phyloP scores from a whole-genome alignment of 2,113 vertebrate species.

The Penelope pileata region DNA sequence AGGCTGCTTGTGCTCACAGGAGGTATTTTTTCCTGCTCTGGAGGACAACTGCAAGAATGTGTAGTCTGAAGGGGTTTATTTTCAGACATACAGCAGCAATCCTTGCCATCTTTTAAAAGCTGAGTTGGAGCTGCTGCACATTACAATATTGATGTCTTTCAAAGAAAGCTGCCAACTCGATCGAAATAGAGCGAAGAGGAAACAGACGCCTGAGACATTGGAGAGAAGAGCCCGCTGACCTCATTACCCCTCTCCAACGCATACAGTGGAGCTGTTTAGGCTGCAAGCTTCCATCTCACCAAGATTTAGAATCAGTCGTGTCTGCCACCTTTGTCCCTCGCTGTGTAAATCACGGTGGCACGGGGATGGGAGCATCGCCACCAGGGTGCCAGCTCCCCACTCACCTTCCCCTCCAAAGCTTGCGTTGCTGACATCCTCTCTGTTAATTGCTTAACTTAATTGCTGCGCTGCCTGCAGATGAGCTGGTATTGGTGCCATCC shows the following conservation, averaged over 20 bases:
- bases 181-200: constrained; percentile 8
- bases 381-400: no score
- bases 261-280: neutral
- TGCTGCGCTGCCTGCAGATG: neutral
- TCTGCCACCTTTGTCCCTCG: neutral
- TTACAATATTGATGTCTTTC: neutral
- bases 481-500: neutral
- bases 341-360: neutral
- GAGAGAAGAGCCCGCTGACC: neutral
- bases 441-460: neutral
- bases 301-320: neutral
- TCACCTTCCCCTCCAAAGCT: no score
- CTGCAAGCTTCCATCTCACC: neutral
- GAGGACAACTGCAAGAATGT: neutral
- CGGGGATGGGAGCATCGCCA: neutral
- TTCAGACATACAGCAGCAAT: neutral
- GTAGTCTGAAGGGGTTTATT: neutral
- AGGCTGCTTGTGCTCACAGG: neutral
- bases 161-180: neutral
- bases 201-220: neutral
- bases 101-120: neutral
- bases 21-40: neutral
- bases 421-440: no score
- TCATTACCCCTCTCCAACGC: neutral
- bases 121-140: neutral